Evolutionary conservation across 2,888 invertebrate genomes (phyloP).

Genomic region (Acleris cristana): DNA sequence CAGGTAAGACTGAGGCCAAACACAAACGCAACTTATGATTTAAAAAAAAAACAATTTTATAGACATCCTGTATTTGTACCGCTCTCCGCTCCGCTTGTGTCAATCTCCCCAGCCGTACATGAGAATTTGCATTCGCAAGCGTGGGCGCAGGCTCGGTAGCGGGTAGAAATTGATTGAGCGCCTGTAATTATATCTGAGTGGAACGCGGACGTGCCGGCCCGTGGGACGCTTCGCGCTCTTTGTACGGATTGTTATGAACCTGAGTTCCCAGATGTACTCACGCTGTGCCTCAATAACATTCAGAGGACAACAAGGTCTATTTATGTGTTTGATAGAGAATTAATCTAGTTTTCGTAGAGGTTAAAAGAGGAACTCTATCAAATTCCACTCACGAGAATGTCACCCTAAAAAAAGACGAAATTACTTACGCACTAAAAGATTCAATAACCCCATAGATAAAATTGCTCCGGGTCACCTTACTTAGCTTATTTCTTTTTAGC

Average conservation of each 20-base stretch:
- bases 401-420: no score
- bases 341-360: no score
- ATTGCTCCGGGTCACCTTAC: no score
- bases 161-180: slow-evolving; percentile 56
- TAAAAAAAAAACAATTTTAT: no score
- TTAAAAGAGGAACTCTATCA: no score
- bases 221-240: slow-evolving; percentile 45
- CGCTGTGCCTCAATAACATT: background rate
- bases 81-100: slow-evolving; percentile 21
- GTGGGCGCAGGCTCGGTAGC: slow-evolving; percentile 41
- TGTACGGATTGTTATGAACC: slow-evolving; percentile 7
- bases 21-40: no score
- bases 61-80: background rate
- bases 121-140: slow-evolving; percentile 35
- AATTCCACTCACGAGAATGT: no score
- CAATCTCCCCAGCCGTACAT: background rate
- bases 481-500: no score
- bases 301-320: background rate
- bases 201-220: slow-evolving; percentile 52
- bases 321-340: no score
- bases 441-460: no score
- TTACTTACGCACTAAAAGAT: no score
- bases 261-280: slow-evolving; percentile 11
- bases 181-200: slow-evolving; percentile 51
- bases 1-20: no score